Base-by-base conservation (phyloP, 2,797 vertebrate species). In the Pseudomugil gertrudae region DNA sequence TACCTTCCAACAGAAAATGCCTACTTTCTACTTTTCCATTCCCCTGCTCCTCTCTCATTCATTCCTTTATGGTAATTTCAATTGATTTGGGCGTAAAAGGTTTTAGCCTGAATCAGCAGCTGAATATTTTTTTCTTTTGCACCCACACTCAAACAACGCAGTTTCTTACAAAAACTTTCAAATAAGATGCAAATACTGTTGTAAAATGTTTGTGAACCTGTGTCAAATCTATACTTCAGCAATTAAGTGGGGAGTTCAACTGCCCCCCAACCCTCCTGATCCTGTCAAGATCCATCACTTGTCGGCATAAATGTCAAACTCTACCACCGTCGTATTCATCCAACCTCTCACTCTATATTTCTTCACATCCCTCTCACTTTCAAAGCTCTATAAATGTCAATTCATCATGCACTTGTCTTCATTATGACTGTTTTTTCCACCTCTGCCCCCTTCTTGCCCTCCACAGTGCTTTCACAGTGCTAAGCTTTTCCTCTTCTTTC, bases 401-500 rank as follows among this genome's bases (percentile, higher is more conserved):
- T 92, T 92, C 88, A 90, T 93, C 90, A 90, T 86, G 84, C 88
- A 87, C 91, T 90, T 87, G 84, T 92, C 91, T 92, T 90, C 90
- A 92, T 92, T 88, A 90, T 84, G 69, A 88, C 78, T 76, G 57
- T 76, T 75, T 76, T 74, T 66, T 67, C 1, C 47, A 50, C 57
- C 53, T 73, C 71, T 63, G 55, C 83, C 78, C 72, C 79, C 74
- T 81, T 63, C n/a, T 60, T 80, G 76, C 89, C 84, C 80, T 86
- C 76, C 67, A 72, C 59, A 61, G 62, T 84, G 82, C 82, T 87
- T 84, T 87, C 9, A 14, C 70, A 40, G 64, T 53, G 62, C 82
- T 84, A 77, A 53, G 72, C 66, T 86, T 79, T 88, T 78, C 66
- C 81, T 79, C 78, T 67, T 85, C 88, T 90, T 83, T 88, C 81